Evolutionary conservation across 1,140 invertebrate species (phyloP).

Genomic region (Brachionus rotundiformis): DNA sequence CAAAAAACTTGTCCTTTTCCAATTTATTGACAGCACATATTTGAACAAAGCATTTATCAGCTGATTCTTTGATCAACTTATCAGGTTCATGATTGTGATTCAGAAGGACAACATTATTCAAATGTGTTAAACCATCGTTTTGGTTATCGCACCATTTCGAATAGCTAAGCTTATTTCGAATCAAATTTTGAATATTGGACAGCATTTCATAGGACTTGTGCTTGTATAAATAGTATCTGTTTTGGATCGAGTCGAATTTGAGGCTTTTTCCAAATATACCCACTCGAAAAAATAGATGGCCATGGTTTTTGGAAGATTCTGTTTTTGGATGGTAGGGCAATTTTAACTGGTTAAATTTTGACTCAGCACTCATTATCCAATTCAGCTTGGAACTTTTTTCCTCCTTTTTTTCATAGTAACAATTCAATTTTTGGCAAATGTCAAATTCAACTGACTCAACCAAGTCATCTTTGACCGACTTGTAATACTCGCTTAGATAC

Average conservation of each 20-base stretch:
- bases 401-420: constrained; percentile 41
- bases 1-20: constrained; percentile 14
- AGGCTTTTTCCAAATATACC: constrained; percentile 28
- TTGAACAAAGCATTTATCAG: constrained; percentile 27
- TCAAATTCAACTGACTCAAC: neutral
- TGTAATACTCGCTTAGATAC: constrained; percentile 17
- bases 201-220: constrained; percentile 52
- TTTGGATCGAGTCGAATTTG: constrained; percentile 41
- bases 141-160: constrained; percentile 29
- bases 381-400: neutral
- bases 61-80: neutral
- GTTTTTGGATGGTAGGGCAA: neutral
- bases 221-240: constrained; percentile 44
- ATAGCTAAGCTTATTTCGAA: constrained; percentile 22
- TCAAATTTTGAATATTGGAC: constrained; percentile 51
- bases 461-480: neutral
- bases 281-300: constrained; percentile 40
- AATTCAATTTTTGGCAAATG: constrained; percentile 34
- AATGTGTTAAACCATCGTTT: neutral
- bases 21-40: constrained; percentile 44
- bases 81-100: constrained; percentile 38
- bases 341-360: constrained; percentile 16
- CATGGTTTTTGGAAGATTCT: constrained; percentile 5
- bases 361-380: constrained; percentile 12
- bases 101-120: neutral